phyloP scores from a whole-genome alignment of 2,888 invertebrate species.

The Amphipoea lucens region DNA sequence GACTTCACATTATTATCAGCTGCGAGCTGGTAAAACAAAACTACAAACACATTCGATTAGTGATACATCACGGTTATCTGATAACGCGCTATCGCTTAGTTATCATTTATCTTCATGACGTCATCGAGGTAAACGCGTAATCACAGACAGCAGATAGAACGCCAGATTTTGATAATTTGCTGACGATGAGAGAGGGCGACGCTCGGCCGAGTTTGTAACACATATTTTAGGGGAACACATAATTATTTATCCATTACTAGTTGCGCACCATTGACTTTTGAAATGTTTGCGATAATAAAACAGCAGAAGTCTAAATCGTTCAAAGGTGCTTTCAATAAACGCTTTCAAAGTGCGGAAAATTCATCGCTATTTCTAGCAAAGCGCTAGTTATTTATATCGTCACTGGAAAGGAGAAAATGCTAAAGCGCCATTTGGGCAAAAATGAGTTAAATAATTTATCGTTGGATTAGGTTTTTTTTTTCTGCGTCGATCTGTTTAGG shows the following conservation, averaged over 20 bases:
- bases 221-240: constrained; percentile 51
- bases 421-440: too few relatives aligned
- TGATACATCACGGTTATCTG: constrained; percentile 85
- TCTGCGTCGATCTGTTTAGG: too few relatives aligned
- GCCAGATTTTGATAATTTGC: constrained; percentile 66
- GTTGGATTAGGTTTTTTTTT: too few relatives aligned
- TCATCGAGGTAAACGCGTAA: constrained; percentile 73
- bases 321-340: constrained; percentile 1
- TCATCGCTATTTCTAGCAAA: constrained; percentile 1
- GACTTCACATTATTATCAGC: constrained; percentile 62
- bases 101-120: constrained; percentile 76
- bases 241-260: constrained; percentile 51
- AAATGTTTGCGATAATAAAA: constrained; percentile 29
- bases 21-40: constrained; percentile 68
- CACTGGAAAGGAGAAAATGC: too few relatives aligned
- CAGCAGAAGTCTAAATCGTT: background rate
- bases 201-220: constrained; percentile 34
- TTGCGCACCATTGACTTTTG: constrained; percentile 24
- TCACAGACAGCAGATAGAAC: constrained; percentile 61
- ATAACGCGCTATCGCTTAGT: constrained; percentile 74
- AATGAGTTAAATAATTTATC: too few relatives aligned
- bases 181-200: constrained; percentile 49
- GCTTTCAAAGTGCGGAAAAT: background rate
- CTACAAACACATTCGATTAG: constrained; percentile 85
- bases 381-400: background rate